Evolutionary conservation across 2,113 vertebrate genomes (phyloP), one percentile per base, ranked within the genome.

Genomic region (Arothron firmamentum): DNA sequence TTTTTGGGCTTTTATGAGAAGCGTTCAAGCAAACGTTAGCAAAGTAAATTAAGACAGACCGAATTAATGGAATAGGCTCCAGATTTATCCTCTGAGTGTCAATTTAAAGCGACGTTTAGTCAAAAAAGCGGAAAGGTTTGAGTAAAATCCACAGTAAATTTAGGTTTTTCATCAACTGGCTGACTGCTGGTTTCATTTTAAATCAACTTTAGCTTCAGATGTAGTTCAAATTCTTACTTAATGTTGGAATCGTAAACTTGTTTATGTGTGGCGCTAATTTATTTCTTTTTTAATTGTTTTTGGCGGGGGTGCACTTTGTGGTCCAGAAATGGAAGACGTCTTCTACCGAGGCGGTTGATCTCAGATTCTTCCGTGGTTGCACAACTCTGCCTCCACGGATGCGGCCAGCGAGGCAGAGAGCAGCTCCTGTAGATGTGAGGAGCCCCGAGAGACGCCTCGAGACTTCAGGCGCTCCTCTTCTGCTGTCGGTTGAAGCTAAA

Each of bases 401-500:
- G 11, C 1, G 20, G 50, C n/a, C 66, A 13, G 21, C n/a, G 50
- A 58, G 67, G 70, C 46, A 69, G 54, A 58, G 16, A 63, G 41
- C 48, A 9, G 62, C 23, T 51, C 28, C 54, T 17, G 48, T 50
- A 67, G 56, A 67, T 54, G 57, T 38, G 53, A 77, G 14, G 49
- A 50, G 3, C 15, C 34, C 68, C 42, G 73, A 62, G 10, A 13
- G 56, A 70, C 42, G 58, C 69, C 63, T 73, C 67, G 80, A 51
- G 67, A 62, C 60, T 70, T 60, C 65, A 72, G 51, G 66, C 34
- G 34, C 34, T 38, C 34, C 56, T 38, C 34, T 38, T 10, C 34
- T 72, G 72, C 72, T 67, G 76, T 74, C 82, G 61, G 84, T 85
- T 87, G 72, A 54, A 41, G 50, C 48, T 74, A 81, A 85, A 88